phyloP scores from a whole-genome alignment of 2,888 invertebrate genomes.

The Spodoptera exigua region DNA sequence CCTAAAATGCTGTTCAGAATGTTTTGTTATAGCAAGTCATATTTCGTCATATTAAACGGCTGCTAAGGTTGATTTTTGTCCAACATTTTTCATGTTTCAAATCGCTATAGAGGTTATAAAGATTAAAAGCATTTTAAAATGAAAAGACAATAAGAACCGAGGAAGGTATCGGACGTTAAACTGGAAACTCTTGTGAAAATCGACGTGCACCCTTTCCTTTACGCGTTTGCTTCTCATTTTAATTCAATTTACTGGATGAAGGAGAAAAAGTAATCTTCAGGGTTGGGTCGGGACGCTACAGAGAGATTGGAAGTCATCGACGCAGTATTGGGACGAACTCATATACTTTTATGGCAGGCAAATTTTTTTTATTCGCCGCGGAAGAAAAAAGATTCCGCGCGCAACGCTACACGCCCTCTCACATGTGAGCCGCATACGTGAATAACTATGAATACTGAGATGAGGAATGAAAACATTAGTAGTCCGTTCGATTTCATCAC shows the following conservation, averaged over 20 bases:
- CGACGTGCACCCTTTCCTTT: constrained; percentile 83
- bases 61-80: background rate
- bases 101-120: background rate
- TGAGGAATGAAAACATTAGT: constrained; percentile 76
- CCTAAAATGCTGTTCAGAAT: background rate
- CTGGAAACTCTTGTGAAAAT: constrained; percentile 80
- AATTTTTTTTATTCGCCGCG: constrained; percentile 86
- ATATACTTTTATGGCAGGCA: constrained; percentile 86
- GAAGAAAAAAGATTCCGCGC: constrained; percentile 84
- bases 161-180: constrained; percentile 72
- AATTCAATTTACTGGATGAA: constrained; percentile 88
- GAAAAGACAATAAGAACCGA: constrained; percentile 62
- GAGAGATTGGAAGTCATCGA: constrained; percentile 88
- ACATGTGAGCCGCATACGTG: constrained; percentile 76
- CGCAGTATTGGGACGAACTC: constrained; percentile 88
- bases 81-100: background rate
- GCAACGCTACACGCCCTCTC: constrained; percentile 69
- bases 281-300: constrained; percentile 85
- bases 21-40: too few species aligned
- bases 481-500: constrained; percentile 72
- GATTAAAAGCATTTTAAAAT: constrained; percentile 24
- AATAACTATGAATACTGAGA: constrained; percentile 72
- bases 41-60: too few species aligned
- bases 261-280: constrained; percentile 87
- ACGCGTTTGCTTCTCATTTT: constrained; percentile 87